Evolutionary conservation across 2,113 vertebrate species (phyloP), one percentile per base, ranked within the genome.

Genomic region (Boleophthalmus pectinirostris): DNA sequence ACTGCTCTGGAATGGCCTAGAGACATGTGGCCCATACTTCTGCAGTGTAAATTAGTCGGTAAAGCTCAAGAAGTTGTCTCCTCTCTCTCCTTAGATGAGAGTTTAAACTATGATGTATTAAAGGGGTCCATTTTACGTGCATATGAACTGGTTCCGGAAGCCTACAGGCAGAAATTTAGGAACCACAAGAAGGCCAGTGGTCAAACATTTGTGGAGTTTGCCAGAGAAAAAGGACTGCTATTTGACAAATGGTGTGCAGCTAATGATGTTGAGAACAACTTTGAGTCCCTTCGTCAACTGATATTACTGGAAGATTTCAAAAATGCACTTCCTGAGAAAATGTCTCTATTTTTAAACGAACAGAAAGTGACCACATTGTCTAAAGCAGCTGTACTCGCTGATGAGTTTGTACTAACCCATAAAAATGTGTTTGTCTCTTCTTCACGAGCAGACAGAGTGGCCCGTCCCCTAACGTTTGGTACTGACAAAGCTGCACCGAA

Each of bases 181-280:
- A 67, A 67, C 7, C 65, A 47, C 3, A 29, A 11, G 14, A 67
- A 45, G 6, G 5, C 66, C 12, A 49, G 25, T 68, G 66, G 66
- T 2, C 46, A 67, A 18, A 29, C 38, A 18, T 72, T 38, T 53
- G 58, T 72, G 3, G 70, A 66, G 16, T 73, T 57, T 56, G 38
- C 72, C 25, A 7, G 16, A 1, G 49, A 72, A 25, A 73, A 73
- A 1, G 23, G 35, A 0, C 1, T 57, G 0, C 35, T 73, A 1
- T 66, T 66, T 66, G 63, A 66, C 21, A 66, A 66, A 18, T 73
- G 35, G 71, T 57, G 49, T 20, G 46, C 46, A 2, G 45, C 33
- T 13, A 35, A 43, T 38, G n/a, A 18, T 1, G 46, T 51, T 0
- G 20, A 45, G 2, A 12, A 24, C 3, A 18, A 45, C 33, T 73